These are phyloP conservation scores for Tetramorium simillimum DNA, from an alignment of 1,140 invertebrate species.

Conservation along the genomic window DNA sequence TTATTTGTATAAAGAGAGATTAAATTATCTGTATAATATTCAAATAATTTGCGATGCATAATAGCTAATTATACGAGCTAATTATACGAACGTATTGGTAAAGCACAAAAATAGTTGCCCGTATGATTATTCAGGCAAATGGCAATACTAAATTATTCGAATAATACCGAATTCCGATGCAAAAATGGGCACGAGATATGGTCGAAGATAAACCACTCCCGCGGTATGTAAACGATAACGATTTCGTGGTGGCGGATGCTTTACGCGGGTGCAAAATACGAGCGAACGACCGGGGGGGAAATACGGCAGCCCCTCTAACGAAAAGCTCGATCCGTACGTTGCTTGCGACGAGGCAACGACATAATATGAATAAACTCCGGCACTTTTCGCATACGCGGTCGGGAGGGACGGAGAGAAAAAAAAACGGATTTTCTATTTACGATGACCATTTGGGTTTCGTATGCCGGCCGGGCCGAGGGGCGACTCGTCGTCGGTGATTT, in stretches of 20 bases:
- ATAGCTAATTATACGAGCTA: neutral
- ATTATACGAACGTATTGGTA: neutral
- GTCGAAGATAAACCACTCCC: slow-evolving; percentile 26
- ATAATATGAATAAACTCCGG: slow-evolving; percentile 78
- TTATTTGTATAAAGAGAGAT: neutral
- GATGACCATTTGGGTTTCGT: slow-evolving; percentile 84
- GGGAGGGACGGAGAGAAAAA: slow-evolving; percentile 69
- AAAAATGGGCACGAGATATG: slow-evolving; percentile 8
- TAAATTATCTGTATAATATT: slow-evolving; percentile 2
- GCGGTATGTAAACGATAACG: slow-evolving; percentile 53
- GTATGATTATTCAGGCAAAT: slow-evolving; percentile 17
- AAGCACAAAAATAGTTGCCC: neutral
- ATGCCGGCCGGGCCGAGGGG: slow-evolving; percentile 63
- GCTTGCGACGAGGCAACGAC: slow-evolving; percentile 71
- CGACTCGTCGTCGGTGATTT: slow-evolving; percentile 77
- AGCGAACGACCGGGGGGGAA: slow-evolving; percentile 34
- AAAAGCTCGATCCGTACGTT: slow-evolving; percentile 50
- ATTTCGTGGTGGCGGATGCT: slow-evolving; percentile 31
- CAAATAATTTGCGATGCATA: slow-evolving; percentile 3
- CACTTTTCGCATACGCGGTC: slow-evolving; percentile 73
- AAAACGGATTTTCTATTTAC: slow-evolving; percentile 85
- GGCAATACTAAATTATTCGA: slow-evolving; percentile 30
- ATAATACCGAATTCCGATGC: slow-evolving; percentile 5
- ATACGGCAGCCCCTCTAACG: slow-evolving; percentile 57
- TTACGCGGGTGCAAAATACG: slow-evolving; percentile 54